Percentiles rank a stretch among this genome's conserved stretches.
Conservation (phyloP, 2,888 invertebrate species). For the Masnerella sp. region DNA sequence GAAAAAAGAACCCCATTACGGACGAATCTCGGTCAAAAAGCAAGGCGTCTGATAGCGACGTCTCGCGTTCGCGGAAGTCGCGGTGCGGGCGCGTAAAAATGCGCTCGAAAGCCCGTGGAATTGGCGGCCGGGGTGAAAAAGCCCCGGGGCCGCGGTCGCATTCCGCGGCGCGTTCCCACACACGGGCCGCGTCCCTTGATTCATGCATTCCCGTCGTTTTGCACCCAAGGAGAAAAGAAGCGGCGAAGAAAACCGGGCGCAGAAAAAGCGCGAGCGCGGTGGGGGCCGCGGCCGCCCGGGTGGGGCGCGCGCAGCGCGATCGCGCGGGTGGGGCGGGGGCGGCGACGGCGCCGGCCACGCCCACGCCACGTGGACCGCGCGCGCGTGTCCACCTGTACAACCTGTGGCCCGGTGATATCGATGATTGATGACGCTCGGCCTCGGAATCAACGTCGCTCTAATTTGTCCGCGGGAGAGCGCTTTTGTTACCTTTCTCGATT, state of each 20-base stretch:
- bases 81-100: conserved; percentile 18
- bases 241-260: conserved; percentile 41
- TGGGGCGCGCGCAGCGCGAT: conserved; percentile 28
- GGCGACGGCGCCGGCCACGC: conserved; percentile 64
- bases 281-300: conserved; percentile 15
- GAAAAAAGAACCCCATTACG: too few relatives aligned
- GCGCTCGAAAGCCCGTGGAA: conserved; percentile 26
- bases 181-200: conserved; percentile 64
- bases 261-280: conserved; percentile 18
- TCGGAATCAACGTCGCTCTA: conserved; percentile 4
- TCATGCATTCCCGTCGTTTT: conserved; percentile 66
- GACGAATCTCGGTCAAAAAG: too few relatives aligned
- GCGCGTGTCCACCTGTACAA: conserved; percentile 66
- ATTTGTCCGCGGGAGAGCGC: conserved; percentile 19
- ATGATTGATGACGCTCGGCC: conserved; percentile 31
- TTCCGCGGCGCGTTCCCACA: conserved; percentile 70
- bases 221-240: conserved; percentile 31
- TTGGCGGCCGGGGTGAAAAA: conserved; percentile 49
- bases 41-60: too few relatives aligned
- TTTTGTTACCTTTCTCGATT: conserved; percentile 1
- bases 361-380: conserved; percentile 64
- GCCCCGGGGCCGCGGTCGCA: conserved; percentile 66
- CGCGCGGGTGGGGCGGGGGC: conserved; percentile 64
- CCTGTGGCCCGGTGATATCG: conserved; percentile 31
- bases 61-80: conserved; percentile 28